Percentiles rank a stretch among this genome's conserved stretches.
phyloP scores from a whole-genome alignment of 2,113 vertebrate species.

The Hepsetus odoe region DNA sequence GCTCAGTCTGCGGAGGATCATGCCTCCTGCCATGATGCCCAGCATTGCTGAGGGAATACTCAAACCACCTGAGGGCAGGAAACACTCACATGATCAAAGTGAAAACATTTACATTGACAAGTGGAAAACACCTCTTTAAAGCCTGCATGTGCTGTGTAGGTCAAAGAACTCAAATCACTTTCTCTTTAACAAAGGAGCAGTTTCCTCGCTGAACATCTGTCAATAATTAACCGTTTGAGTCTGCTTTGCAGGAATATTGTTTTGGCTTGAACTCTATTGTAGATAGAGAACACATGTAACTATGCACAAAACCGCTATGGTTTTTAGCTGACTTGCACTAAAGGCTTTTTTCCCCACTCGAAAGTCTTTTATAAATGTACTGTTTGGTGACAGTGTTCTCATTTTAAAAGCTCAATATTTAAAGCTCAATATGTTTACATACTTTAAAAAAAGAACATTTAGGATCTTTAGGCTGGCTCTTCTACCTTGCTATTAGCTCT shows the following conservation, averaged over 20 bases:
- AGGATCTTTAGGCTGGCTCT: too few species aligned
- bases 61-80: conserved; percentile 73
- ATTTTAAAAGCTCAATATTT: too few species aligned
- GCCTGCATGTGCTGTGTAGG: background rate
- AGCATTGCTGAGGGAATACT: conserved; percentile 82
- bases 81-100: background rate
- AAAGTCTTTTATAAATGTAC: too few species aligned
- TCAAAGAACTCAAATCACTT: background rate
- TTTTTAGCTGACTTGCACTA: too few species aligned
- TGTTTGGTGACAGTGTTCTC: too few species aligned
- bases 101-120: too few species aligned
- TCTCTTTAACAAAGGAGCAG: background rate
- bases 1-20: conserved; percentile 80
- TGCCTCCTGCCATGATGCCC: conserved; percentile 83
- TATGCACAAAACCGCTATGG: background rate
- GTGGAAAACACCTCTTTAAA: background rate
- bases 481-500: background rate
- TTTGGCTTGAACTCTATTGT: background rate
- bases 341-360: too few species aligned
- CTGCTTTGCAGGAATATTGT: background rate
- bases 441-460: too few species aligned
- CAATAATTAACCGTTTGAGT: background rate
- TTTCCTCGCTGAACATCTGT: background rate
- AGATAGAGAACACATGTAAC: background rate
- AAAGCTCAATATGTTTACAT: too few species aligned